phyloP scores from a whole-genome alignment of 2,797 vertebrate species.

The Dicrostonyx torquatus region DNA sequence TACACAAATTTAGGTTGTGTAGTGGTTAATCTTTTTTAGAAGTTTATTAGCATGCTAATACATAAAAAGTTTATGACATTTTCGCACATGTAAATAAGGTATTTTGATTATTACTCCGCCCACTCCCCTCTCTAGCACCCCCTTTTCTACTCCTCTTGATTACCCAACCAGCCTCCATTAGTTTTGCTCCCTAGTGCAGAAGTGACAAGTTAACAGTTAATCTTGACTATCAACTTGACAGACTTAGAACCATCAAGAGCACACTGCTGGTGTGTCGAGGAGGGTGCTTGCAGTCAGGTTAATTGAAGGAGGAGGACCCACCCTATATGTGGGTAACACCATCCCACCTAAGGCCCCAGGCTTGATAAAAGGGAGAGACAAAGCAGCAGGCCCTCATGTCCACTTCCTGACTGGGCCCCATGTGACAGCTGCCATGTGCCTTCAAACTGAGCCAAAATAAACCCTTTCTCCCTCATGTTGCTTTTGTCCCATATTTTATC shows the following conservation, averaged over 20 bases:
- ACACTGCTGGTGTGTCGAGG: fast-evolving
- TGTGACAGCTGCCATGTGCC: not conserved
- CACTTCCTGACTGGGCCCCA: not conserved
- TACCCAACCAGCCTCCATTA: not conserved
- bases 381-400: not conserved
- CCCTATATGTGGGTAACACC: not conserved
- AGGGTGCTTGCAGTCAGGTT: not conserved
- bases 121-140: not conserved
- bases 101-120: not conserved
- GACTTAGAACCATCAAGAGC: not conserved
- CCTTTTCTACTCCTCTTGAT: not conserved
- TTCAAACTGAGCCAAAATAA: not conserved
- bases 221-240: not conserved
- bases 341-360: not conserved
- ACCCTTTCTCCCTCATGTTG: not conserved
- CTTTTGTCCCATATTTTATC: not conserved
- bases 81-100: not conserved
- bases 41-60: not conserved
- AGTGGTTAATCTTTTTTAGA: not conserved
- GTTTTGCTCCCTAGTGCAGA: not conserved
- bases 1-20: not conserved
- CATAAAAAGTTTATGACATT: not conserved
- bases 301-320: not conserved
- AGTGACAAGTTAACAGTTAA: not conserved
- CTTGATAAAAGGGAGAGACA: not conserved